phyloP scores from a whole-genome alignment of 2,113 vertebrate species.

The Acanthochromis polyacanthus region DNA sequence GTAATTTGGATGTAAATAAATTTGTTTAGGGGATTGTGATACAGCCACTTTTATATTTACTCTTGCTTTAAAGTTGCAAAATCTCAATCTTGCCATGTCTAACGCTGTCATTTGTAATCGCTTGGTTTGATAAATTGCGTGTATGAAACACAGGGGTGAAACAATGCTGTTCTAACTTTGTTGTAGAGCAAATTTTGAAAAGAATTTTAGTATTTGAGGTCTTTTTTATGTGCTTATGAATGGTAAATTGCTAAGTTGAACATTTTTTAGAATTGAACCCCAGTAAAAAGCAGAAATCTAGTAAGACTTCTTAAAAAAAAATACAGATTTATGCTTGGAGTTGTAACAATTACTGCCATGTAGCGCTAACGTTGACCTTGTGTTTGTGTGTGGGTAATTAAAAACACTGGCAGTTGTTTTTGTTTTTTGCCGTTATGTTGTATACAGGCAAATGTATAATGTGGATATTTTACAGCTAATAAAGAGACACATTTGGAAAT shows the following conservation, averaged over 20 bases:
- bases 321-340: neutral
- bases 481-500: constrained; percentile 57
- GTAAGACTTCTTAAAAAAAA: neutral
- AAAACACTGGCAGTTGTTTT: neutral
- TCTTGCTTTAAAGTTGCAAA: neutral
- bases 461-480: constrained; percentile 66
- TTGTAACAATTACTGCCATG: constrained; percentile 11
- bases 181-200: neutral
- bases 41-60: constrained; percentile 10
- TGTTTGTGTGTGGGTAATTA: constrained; percentile 23
- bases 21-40: constrained; percentile 34
- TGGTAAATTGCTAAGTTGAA: neutral
- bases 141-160: neutral
- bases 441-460: constrained; percentile 37
- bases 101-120: constrained; percentile 9
- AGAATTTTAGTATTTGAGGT: constrained; percentile 1
- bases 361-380: constrained; percentile 14
- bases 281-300: neutral
- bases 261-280: neutral
- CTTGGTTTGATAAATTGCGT: neutral
- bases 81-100: neutral
- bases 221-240: constrained; percentile 8
- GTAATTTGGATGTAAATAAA: constrained; percentile 26
- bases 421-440: constrained; percentile 30
- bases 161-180: constrained; percentile 15